A percentile compares a stretch with the other conserved stretches of the same genome.
Evolutionary conservation across 2,797 vertebrate genomes (phyloP).

Genomic region (Rhinatrema bivittatum): DNA sequence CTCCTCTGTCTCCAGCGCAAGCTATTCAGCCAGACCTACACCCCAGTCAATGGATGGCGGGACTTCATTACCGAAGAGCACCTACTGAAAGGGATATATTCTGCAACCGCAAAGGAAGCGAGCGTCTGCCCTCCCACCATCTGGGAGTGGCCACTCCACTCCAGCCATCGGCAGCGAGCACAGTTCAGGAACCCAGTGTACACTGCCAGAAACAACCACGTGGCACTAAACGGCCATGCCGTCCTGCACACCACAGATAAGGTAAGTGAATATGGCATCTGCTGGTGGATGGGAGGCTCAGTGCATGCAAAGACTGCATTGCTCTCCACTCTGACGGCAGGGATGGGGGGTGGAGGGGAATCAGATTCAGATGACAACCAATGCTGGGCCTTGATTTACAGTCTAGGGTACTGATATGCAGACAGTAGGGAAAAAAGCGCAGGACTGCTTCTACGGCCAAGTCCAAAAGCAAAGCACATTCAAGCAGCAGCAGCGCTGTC

Average conservation of each 20-base stretch:
- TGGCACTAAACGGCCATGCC: conserved; percentile 59
- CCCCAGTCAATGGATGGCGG: conserved; percentile 60
- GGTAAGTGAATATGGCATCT: not conserved
- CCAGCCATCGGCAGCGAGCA: conserved; percentile 54
- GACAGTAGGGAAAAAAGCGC: too few relatives aligned
- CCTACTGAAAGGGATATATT: conserved; percentile 45
- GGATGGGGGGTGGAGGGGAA: not conserved
- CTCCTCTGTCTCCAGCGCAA: conserved; percentile 56
- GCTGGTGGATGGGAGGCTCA: too few relatives aligned
- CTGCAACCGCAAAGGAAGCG: conserved; percentile 28
- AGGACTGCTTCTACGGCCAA: too few relatives aligned
- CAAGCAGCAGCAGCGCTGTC: too few relatives aligned
- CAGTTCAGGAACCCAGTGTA: conserved; percentile 68
- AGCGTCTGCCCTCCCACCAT: conserved; percentile 41
- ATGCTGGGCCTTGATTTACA: too few relatives aligned
- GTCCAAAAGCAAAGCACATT: too few relatives aligned
- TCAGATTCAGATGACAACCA: too few relatives aligned
- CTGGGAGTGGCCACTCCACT: conserved; percentile 86
- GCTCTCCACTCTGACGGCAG: too few relatives aligned
- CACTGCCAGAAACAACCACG: conserved; percentile 12
- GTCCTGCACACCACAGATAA: conserved; percentile 16
- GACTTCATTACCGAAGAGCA: conserved; percentile 45
- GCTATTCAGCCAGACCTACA: conserved; percentile 54
- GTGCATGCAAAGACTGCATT: too few relatives aligned
- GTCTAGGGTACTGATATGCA: too few relatives aligned